Conservation (phyloP, 2,797 vertebrate genomes). For the Acanthiza pusilla region DNA sequence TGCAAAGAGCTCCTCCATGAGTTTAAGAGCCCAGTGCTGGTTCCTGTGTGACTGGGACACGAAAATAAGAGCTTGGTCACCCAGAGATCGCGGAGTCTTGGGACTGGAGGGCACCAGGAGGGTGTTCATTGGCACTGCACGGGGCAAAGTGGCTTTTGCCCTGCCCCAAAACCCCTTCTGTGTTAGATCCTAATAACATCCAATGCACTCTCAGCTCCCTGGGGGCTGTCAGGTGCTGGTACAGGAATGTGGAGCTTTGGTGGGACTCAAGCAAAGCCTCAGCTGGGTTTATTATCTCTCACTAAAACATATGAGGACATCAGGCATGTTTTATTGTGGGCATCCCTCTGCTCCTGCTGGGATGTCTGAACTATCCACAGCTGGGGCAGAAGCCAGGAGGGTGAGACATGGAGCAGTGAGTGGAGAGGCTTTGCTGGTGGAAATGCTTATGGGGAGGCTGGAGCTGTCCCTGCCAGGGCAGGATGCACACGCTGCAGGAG, state of each 20-base stretch:
- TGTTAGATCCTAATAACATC: no score
- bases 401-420: neutral
- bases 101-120: no score
- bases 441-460: neutral
- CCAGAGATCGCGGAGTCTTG: neutral
- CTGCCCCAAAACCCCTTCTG: neutral
- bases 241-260: neutral
- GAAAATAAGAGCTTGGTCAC: neutral
- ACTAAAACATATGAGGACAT: neutral
- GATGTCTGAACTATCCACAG: neutral
- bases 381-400: neutral
- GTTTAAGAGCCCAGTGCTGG: neutral
- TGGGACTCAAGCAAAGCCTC: neutral
- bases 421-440: neutral
- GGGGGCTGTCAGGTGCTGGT: neutral
- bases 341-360: neutral
- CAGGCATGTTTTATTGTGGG: neutral
- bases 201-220: fast-evolving
- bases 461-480: neutral
- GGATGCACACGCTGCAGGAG: fast-evolving
- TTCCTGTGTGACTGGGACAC: neutral
- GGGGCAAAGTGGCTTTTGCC: neutral
- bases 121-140: neutral
- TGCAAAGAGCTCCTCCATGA: neutral
- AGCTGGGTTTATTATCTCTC: fast-evolving